A percentile compares a stretch with the other conserved stretches of the same genome.
These are phyloP conservation scores for Venusia cambrica DNA, from an alignment of 2,888 invertebrate species.

Conservation along the genomic window DNA sequence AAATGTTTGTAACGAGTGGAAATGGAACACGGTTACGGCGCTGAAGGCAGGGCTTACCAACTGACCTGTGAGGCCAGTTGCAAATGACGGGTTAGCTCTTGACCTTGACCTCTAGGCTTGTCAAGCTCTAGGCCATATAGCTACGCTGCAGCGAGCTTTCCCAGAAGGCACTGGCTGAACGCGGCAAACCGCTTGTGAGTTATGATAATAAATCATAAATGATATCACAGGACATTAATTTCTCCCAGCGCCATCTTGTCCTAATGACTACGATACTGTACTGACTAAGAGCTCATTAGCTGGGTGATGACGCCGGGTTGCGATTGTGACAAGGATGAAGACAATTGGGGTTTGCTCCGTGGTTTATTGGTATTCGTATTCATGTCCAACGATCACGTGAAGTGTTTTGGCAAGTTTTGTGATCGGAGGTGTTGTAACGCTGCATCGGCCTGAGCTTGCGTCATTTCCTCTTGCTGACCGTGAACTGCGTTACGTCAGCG, in stretches of 20 bases:
- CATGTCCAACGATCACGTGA: slow-evolving; percentile 40
- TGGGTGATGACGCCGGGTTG: slow-evolving; percentile 26
- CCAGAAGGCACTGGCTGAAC: too few relatives aligned
- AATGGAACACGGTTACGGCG: too few relatives aligned
- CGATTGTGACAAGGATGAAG: slow-evolving; percentile 27
- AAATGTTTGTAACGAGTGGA: too few relatives aligned
- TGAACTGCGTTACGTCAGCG: slow-evolving; percentile 75
- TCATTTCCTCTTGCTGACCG: slow-evolving; percentile 78
- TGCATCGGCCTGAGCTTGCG: slow-evolving; percentile 61
- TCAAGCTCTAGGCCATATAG: too few relatives aligned
- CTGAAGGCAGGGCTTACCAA: too few relatives aligned
- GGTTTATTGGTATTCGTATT: slow-evolving; percentile 29
- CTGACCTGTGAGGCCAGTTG: too few relatives aligned
- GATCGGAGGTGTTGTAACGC: slow-evolving; percentile 53
- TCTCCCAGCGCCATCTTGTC: too few relatives aligned
- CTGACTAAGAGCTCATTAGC: too few relatives aligned
- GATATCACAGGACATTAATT: slow-evolving; percentile 35
- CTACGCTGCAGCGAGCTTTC: too few relatives aligned
- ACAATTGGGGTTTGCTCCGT: slow-evolving; percentile 35
- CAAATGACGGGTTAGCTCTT: too few relatives aligned
- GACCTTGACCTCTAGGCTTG: too few relatives aligned
- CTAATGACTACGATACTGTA: too few relatives aligned
- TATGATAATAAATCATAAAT: slow-evolving; percentile 29
- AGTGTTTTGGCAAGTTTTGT: slow-evolving; percentile 58
- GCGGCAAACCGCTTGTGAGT: slow-evolving; percentile 30